Evolutionary conservation across 2,888 invertebrate species (phyloP).

Genomic region (Tenodera sinensis): DNA sequence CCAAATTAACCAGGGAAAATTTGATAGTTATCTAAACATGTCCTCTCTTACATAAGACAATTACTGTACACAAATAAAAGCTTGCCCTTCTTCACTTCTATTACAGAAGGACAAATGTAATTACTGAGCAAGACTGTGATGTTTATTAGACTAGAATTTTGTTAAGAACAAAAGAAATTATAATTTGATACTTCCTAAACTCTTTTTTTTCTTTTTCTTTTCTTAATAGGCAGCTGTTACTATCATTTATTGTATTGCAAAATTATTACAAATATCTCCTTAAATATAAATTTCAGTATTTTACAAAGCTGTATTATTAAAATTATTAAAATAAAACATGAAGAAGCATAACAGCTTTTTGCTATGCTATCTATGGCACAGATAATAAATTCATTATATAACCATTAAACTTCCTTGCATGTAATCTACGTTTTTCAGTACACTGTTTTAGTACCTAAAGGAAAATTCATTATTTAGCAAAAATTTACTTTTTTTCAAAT

Average conservation of each 20-base stretch:
- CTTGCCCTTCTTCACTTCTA: no score
- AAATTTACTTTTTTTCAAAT: not conserved
- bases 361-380: not conserved
- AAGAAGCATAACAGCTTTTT: not conserved
- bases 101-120: not conserved
- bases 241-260: not conserved
- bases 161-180: not conserved
- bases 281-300: not conserved
- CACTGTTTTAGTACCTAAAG: not conserved
- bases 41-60: no score
- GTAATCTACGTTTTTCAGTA: not conserved
- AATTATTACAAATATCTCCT: not conserved
- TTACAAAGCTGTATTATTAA: not conserved
- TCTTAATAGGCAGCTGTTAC: not conserved
- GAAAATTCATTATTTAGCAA: not conserved
- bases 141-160: not conserved
- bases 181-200: not conserved
- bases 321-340: not conserved
- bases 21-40: no score
- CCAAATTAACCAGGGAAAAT: no score
- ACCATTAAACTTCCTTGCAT: not conserved
- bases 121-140: not conserved
- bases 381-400: not conserved
- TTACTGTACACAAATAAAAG: no score
- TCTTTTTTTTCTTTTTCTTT: not conserved